Evolutionary conservation across 1,140 invertebrate genomes (phyloP).

Genomic region (Drosophila tristis): DNA sequence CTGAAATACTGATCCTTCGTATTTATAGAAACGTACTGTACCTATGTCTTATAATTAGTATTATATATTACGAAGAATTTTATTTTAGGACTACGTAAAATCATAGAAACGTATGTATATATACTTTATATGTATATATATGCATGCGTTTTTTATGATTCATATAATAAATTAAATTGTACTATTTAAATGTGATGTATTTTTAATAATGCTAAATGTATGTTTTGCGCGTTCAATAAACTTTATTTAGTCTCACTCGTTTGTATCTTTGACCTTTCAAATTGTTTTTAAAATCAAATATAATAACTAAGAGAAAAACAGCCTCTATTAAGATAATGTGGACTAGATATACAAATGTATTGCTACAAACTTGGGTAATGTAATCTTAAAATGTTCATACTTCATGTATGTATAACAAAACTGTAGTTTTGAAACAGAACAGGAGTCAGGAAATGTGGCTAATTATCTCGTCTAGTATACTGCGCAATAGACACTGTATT

Average conservation of each 20-base stretch:
- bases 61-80: conserved; percentile 13
- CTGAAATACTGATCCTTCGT: conserved; percentile 18
- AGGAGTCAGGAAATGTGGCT: conserved; percentile 7
- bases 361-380: background rate
- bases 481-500: conserved; percentile 28
- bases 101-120: conserved; percentile 15
- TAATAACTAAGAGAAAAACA: conserved; percentile 12
- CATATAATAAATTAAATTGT: conserved; percentile 44
- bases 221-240: conserved; percentile 49
- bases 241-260: conserved; percentile 70
- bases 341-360: conserved; percentile 22
- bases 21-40: conserved; percentile 1
- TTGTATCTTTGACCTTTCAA: conserved; percentile 45
- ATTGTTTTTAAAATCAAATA: conserved; percentile 26
- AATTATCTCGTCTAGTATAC: conserved; percentile 32
- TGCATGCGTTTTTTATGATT: conserved; percentile 17
- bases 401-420: conserved; percentile 13
- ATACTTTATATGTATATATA: conserved; percentile 26
- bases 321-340: conserved; percentile 19
- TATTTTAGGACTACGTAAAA: conserved; percentile 9
- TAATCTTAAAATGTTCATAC: background rate
- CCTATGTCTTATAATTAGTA: background rate
- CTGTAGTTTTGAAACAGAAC: conserved; percentile 10
- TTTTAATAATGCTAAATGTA: conserved; percentile 17
- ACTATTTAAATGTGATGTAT: conserved; percentile 27